These are phyloP conservation scores for Rhincodon typus DNA, from an alignment of 2,797 vertebrate genomes.

Conservation along the genomic window DNA sequence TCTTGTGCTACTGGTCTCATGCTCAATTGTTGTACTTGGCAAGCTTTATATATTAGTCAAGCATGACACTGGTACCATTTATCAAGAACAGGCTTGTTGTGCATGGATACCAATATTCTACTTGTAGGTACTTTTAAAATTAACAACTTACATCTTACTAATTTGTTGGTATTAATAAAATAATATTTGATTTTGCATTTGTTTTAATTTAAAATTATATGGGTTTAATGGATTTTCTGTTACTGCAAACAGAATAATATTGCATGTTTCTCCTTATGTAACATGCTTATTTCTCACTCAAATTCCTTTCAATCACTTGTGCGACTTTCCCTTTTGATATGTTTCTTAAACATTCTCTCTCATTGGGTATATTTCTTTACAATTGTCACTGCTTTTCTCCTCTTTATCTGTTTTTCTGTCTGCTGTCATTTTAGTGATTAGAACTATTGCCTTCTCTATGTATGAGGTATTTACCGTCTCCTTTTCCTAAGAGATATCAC, in stretches of 20 bases:
- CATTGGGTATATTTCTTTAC: not conserved
- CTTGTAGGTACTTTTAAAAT: not conserved
- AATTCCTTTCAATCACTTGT: not conserved
- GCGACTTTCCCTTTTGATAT: not conserved
- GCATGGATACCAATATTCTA: not conserved
- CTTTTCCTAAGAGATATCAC: not conserved
- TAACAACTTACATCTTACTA: not conserved
- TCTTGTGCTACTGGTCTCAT: constrained; percentile 33
- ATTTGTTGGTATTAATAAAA: not conserved
- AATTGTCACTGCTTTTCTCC: not conserved
- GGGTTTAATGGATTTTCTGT: not conserved
- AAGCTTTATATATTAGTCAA: not conserved
- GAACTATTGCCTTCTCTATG: not conserved
- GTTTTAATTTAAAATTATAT: constrained; percentile 11
- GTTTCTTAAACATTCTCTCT: not conserved
- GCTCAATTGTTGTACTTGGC: constrained; percentile 27
- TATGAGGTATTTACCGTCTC: not conserved
- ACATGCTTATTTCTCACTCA: not conserved
- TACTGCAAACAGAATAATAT: not conserved
- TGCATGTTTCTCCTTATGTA: not conserved
- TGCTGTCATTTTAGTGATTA: not conserved
- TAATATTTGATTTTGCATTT: too few relatives aligned
- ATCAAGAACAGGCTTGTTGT: not conserved
- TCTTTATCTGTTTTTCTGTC: not conserved
- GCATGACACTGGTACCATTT: not conserved